Conservation (phyloP, 1,140 invertebrate genomes). For the Frieseomelitta varia region DNA sequence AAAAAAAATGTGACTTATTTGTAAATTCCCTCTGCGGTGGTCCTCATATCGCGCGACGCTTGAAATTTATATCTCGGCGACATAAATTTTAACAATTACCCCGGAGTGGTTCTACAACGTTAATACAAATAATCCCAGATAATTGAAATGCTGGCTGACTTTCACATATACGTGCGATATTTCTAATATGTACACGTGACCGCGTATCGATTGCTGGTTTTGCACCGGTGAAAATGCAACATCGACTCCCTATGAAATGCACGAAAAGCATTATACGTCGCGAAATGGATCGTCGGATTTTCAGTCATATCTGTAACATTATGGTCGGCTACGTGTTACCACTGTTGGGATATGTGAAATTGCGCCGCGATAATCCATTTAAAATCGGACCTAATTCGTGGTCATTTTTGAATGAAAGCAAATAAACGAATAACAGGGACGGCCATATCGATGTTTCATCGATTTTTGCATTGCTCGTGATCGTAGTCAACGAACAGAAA, state of each 20-base stretch:
- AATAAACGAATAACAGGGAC: not conserved
- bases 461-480: not conserved
- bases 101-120: not conserved
- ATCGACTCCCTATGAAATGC: not conserved
- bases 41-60: not conserved
- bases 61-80: not conserved
- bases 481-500: not conserved
- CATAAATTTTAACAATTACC: not conserved
- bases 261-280: not conserved
- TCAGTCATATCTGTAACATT: constrained; percentile 3
- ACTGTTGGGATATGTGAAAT: not conserved
- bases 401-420: constrained; percentile 4
- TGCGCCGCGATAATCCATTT: not conserved
- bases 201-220: not conserved
- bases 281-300: not conserved
- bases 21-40: not conserved
- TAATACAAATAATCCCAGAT: not conserved
- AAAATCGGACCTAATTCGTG: not conserved
- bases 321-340: not conserved
- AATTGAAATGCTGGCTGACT: not conserved
- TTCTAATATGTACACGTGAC: not conserved
- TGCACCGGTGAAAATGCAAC: not conserved
- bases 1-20: not conserved
- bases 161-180: not conserved
- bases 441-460: not conserved